These are phyloP conservation scores for Pseudomyrmex flavicornis DNA, from an alignment of 1,140 invertebrate genomes.

Conservation along the genomic window DNA sequence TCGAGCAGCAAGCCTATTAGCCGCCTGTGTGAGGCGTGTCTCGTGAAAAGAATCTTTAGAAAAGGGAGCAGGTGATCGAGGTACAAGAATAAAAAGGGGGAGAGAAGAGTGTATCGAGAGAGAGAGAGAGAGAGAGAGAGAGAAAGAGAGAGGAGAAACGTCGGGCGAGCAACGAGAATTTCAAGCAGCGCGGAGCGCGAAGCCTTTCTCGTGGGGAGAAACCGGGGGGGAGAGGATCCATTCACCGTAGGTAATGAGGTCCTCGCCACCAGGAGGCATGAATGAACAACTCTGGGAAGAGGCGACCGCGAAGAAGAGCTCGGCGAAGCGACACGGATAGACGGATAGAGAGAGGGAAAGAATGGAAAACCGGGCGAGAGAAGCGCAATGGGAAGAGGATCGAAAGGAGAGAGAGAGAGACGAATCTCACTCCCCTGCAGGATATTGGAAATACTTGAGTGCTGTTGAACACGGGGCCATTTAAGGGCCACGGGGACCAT, in stretches of 20 bases:
- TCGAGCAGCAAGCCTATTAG: conserved; percentile 9
- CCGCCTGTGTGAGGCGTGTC: not conserved
- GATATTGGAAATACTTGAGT: conserved; percentile 84
- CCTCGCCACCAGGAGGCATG: conserved; percentile 82
- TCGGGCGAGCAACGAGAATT: conserved; percentile 53
- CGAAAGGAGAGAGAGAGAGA: conserved; percentile 42
- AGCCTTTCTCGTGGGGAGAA: conserved; percentile 52
- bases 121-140: too few relatives aligned
- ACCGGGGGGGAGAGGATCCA: conserved; percentile 72
- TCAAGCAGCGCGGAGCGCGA: conserved; percentile 48
- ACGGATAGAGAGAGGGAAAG: conserved; percentile 32
- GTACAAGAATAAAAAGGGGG: conserved; percentile 36
- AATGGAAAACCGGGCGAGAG: conserved; percentile 39
- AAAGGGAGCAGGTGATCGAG: conserved; percentile 55
- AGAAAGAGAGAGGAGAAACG: not conserved
- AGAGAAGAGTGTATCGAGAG: conserved; percentile 15
- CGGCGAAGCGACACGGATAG: conserved; percentile 54
- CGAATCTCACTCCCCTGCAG: conserved; percentile 79
- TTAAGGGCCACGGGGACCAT: conserved; percentile 78
- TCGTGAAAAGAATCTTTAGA: conserved; percentile 42
- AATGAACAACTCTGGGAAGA: conserved; percentile 79
- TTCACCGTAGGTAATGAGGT: conserved; percentile 83
- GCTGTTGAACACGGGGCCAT: conserved; percentile 83
- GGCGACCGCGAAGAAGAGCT: conserved; percentile 54
- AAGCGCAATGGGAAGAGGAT: conserved; percentile 22